These are phyloP conservation scores for Pipistrellus pipistrellus DNA, from an alignment of 2,797 vertebrate genomes.

Conservation along the genomic window DNA sequence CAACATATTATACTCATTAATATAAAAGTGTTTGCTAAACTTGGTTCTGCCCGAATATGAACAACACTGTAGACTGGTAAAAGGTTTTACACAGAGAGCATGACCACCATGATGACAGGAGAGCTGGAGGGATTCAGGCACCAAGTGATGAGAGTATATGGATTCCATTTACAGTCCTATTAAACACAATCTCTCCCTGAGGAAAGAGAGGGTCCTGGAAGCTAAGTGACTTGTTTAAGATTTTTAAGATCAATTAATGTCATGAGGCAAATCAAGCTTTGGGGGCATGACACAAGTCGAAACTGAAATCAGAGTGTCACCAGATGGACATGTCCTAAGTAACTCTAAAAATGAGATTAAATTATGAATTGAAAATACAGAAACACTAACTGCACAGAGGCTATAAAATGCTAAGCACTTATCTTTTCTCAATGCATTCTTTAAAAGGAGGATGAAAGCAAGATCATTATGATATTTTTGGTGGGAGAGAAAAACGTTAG, in stretches of 20 bases:
- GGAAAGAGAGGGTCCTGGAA: neutral
- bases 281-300: neutral
- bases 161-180: neutral
- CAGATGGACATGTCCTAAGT: neutral
- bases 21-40: neutral
- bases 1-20: neutral
- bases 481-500: neutral
- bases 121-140: neutral
- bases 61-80: neutral
- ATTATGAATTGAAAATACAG: constrained; percentile 28
- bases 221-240: neutral
- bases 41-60: neutral
- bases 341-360: constrained; percentile 2
- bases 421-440: neutral
- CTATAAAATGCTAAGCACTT: neutral
- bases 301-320: neutral
- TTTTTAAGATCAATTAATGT: neutral
- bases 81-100: neutral
- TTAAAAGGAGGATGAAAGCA: neutral
- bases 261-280: neutral
- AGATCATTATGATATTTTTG: neutral
- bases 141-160: neutral
- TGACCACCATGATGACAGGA: neutral
- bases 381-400: neutral
- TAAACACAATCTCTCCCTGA: neutral